Base-by-base conservation (phyloP, 2,888 invertebrate genomes). In the Apantesis nais region DNA sequence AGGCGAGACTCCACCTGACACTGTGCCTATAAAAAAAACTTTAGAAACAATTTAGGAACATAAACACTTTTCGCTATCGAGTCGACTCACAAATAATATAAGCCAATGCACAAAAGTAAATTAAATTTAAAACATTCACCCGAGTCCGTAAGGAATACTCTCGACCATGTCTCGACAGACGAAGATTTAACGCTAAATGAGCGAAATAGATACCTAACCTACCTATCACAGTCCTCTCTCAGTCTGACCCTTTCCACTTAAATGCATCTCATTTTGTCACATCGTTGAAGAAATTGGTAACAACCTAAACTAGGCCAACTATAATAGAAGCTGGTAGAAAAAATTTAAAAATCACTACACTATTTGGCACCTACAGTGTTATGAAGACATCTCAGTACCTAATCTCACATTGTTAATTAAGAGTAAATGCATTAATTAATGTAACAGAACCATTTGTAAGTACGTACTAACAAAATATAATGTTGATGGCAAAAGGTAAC, bases 151-250 rank as follows among this genome's bases (percentile, higher is more conserved):
- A 86, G 81, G 85, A 87, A 83, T 83, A 70, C 79, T 86, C 58
- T 66, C 89, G 83, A 80, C 84, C 84, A 85, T 85, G 84, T 85
- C 85, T 85, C 85, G 85, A 86, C 82, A 83, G 86, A 89, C 89
- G 84, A 87, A 90, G 85, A 90, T 91, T 92, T 90, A 89, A 91
- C 91, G 89, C 93, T 93, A 93, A 93, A 88, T 92, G 93, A 94
- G 94, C 93, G 94, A 90, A 88, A 88, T 89, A 91, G 87, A 90
- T 89, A 88, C 90, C 92, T 95, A 93, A 93, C 93, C 90, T 95
- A 94, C 83, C 93, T 95, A 95, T 95, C 95, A 95, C 95, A 95
- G 95, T 95, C 94, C 95, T 92, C 91, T 92, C 93, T 95, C 95
- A 95, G 95, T 95, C 95, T 93, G 94, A 93, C 92, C 94, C 93